Evolutionary conservation across 2,797 vertebrate genomes (phyloP), one percentile per base, ranked within the genome.

Genomic region (Peromyscus melanophrys): DNA sequence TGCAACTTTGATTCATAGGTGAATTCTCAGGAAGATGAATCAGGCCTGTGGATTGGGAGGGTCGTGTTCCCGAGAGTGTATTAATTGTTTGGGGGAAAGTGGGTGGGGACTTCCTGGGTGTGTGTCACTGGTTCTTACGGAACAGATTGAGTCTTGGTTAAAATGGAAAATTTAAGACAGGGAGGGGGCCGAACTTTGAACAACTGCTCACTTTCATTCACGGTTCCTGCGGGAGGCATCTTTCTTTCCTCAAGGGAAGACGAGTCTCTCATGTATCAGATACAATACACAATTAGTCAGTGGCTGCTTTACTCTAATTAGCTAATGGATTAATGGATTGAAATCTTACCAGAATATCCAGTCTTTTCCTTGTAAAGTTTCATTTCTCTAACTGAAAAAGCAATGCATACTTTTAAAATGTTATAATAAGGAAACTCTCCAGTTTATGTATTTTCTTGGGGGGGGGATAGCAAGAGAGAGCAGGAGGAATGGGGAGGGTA

Each of bases 361-460:
- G 11, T 34, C 23, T 75, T 92, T 87, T 89, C 52, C 76, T 95
- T 37, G 92, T 92, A 43, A 85, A 71, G 27, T 40, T 88, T 92
- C 59, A 46, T 92, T 83, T 97, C 95, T 84, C 37, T 57, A 77
- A 55, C 55, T 71, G 86, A 43, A 86, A 93, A 97, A 63, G 27
- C 13, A 81, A 65, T 19, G 19, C 0, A 29, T 67, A 19, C 16
- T 78, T 61, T 87, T 16, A n/a, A 59, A 46, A 16, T 61, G 65
- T 40, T 40, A 93, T 83, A 93, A 61, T 89, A 75, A 95, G 27
- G 34, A 76, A 95, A 84, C 19, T n/a, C 31, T 78, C 31, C 31
- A n/a, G 43, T n/a, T n/a, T 90, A 37, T 19, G 55, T 23, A 65
- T 78, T 78, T 78, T 90, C 59, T 61, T 63, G 14, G 55, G 57